Evolutionary conservation across 2,888 invertebrate species (phyloP).

Genomic region (Phlogophora meticulosa): DNA sequence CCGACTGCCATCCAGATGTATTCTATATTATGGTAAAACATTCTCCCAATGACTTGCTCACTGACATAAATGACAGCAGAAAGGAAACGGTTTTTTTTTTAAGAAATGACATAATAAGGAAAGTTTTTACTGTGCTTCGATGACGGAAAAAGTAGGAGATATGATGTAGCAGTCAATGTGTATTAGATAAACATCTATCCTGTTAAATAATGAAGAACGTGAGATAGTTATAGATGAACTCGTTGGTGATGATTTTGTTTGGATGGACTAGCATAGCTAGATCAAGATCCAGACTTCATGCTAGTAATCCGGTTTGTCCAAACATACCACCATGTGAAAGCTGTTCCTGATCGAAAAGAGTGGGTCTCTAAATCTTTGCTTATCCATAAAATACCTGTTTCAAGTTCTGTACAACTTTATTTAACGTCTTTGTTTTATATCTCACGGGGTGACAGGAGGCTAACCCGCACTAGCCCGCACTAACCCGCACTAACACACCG

Average conservation of each 20-base stretch:
- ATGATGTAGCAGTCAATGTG: constrained; percentile 32
- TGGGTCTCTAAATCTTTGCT: not conserved
- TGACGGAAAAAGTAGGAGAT: constrained; percentile 31
- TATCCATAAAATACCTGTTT: constrained; percentile 9
- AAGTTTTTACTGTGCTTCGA: constrained; percentile 26
- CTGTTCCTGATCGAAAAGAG: too few species aligned
- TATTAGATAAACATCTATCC: constrained; percentile 7
- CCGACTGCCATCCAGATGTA: constrained; percentile 49
- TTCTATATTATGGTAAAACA: constrained; percentile 59
- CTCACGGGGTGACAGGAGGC: constrained; percentile 14
- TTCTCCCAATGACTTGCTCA: constrained; percentile 56
- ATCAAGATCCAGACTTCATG: not conserved
- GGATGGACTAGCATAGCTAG: too few species aligned
- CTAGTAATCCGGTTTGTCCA: too few species aligned
- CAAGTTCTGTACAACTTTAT: constrained; percentile 9
- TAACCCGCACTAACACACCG: constrained; percentile 8
- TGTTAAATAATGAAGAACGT: constrained; percentile 15
- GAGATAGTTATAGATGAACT: not conserved
- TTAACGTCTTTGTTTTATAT: constrained; percentile 19
- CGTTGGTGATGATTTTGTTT: not conserved
- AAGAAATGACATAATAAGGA: constrained; percentile 52
- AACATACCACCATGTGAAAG: too few species aligned
- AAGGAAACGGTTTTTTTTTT: constrained; percentile 59
- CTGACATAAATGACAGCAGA: constrained; percentile 60
- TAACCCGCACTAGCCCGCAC: constrained; percentile 7